A percentile compares a stretch with the other conserved stretches of the same genome.
These are phyloP conservation scores for Pipra filicauda DNA, from an alignment of 2,113 vertebrate genomes.

Conservation along the genomic window DNA sequence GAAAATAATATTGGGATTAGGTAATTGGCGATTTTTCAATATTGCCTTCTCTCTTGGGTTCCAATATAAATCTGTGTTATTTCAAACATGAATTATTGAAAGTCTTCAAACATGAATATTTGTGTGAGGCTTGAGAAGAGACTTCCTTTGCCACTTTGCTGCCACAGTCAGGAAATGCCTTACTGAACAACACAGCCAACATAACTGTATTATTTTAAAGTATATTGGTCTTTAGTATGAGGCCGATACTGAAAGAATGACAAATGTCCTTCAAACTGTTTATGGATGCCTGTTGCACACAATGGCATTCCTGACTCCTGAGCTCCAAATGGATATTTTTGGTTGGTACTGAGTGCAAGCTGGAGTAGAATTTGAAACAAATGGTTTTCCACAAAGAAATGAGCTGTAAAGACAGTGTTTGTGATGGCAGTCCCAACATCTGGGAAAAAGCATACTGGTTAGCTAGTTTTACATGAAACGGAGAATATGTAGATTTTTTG, in stretches of 20 bases:
- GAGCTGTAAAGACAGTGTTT: background rate
- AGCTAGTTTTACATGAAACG: background rate
- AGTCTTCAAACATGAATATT: background rate
- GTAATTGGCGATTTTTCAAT: background rate
- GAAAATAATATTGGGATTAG: background rate
- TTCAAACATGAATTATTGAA: background rate
- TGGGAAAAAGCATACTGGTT: background rate
- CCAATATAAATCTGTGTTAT: background rate
- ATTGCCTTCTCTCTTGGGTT: background rate
- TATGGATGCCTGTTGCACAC: background rate
- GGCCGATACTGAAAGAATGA: background rate
- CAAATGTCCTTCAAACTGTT: background rate
- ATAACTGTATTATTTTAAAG: background rate
- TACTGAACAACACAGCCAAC: background rate
- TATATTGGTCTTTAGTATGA: background rate
- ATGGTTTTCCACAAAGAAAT: background rate
- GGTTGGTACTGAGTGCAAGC: background rate
- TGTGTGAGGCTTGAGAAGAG: background rate
- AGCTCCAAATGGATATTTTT: background rate
- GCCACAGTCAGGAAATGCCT: background rate
- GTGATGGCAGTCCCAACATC: background rate
- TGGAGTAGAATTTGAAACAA: conserved; percentile 2
- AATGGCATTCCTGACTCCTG: background rate
- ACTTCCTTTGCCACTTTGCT: background rate
- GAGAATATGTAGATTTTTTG: rapidly evolving